Conservation (phyloP, 2,113 vertebrate species). For the Oncorhynchus kisutch region DNA sequence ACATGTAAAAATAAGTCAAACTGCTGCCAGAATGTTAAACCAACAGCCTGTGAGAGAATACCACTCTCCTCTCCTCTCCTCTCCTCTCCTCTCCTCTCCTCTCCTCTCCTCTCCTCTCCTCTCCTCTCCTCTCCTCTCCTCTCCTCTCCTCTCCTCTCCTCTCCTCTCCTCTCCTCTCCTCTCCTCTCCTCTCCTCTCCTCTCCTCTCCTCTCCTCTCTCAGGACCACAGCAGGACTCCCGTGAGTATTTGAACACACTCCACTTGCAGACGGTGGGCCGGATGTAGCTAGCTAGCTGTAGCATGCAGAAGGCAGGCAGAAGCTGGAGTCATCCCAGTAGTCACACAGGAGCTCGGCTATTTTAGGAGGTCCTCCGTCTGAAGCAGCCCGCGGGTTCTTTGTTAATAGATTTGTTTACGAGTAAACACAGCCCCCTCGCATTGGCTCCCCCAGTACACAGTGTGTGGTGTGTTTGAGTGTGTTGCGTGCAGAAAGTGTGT, state of each 20-base stretch:
- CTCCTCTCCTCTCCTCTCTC: neutral
- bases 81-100: too few species aligned
- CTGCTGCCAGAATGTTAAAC: neutral
- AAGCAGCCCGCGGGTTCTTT: conserved; percentile 15
- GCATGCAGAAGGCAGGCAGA: neutral
- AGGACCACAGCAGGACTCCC: too few species aligned
- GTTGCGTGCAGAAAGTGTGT: neutral
- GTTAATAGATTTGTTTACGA: conserved; percentile 26
- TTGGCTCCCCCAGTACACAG: neutral
- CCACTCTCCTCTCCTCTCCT: neutral
- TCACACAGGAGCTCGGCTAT: conserved; percentile 21
- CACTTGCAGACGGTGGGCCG: too few species aligned
- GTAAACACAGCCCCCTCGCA: conserved; percentile 1
- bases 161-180: too few species aligned
- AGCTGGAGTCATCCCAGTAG: neutral
- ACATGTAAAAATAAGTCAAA: neutral
- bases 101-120: too few species aligned
- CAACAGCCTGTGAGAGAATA: neutral
- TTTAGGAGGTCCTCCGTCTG: conserved; percentile 22
- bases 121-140: too few species aligned
- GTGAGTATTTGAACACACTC: too few species aligned
- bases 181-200: too few species aligned
- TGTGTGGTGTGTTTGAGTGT: neutral
- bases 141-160: too few species aligned
- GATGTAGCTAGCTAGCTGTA: neutral